Evolutionary conservation across 2,113 vertebrate genomes (phyloP).

Genomic region (Tupaia tana): DNA sequence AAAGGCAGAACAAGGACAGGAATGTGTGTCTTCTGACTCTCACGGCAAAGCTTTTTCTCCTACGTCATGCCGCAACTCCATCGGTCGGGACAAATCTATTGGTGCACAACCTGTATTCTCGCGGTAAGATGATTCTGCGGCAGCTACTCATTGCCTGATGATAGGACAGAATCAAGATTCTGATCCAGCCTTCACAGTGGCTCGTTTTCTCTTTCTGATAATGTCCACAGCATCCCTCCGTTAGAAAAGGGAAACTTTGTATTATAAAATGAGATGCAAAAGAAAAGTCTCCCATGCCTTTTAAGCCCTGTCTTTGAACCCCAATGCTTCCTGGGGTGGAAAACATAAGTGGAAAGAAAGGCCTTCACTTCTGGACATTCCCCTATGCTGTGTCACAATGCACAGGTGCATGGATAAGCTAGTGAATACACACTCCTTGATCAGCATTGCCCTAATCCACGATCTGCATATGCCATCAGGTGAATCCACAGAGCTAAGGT

Average conservation of each 20-base stretch:
- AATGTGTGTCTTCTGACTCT: background rate
- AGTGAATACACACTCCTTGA: background rate
- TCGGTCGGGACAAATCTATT: background rate
- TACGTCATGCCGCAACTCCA: background rate
- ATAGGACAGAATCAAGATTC: constrained; percentile 41
- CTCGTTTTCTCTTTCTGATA: constrained; percentile 58
- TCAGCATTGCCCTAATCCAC: background rate
- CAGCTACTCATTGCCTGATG: background rate
- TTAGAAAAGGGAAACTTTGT: constrained; percentile 23
- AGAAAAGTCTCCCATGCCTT: background rate
- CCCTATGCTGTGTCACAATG: background rate
- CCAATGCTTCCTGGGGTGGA: background rate
- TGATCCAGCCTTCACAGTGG: constrained; percentile 41
- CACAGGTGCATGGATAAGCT: background rate
- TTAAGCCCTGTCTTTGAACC: background rate
- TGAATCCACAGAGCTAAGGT: background rate
- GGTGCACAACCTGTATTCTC: background rate
- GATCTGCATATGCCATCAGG: background rate
- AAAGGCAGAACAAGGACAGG: background rate
- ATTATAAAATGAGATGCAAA: background rate
- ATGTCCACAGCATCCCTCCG: constrained; percentile 41
- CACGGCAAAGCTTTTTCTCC: background rate
- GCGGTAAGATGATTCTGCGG: constrained; percentile 31
- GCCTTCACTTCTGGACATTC: background rate
- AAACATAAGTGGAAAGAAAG: constrained; percentile 24